Evolutionary conservation across 2,888 invertebrate genomes (phyloP).

Genomic region (Epicampocera succincta): DNA sequence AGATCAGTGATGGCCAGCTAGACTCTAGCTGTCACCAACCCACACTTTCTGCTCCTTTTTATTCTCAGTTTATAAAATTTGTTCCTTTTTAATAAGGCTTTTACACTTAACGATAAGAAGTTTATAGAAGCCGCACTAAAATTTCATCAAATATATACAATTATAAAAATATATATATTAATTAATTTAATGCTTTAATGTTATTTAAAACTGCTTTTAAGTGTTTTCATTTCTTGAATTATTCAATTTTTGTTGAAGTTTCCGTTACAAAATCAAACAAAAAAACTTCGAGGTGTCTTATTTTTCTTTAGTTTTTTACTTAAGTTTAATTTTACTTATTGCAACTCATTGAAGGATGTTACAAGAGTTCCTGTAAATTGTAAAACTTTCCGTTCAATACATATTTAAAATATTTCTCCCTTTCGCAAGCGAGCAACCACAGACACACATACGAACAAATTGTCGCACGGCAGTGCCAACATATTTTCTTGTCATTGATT

Average conservation of each 20-base stretch:
- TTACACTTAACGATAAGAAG: no score
- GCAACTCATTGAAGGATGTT: slow-evolving; percentile 26
- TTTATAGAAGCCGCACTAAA: no score
- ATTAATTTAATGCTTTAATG: no score
- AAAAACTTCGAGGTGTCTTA: slow-evolving; percentile 41
- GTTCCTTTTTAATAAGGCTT: no score
- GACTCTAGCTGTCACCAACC: no score
- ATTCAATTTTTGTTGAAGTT: slow-evolving; percentile 43
- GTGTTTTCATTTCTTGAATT: slow-evolving; percentile 33
- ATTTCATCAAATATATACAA: no score
- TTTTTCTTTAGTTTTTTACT: slow-evolving; percentile 22
- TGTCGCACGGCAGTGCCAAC: slow-evolving; percentile 4
- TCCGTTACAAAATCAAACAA: slow-evolving; percentile 33
- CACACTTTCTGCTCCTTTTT: no score
- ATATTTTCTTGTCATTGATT: slow-evolving; percentile 69
- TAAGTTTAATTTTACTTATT: slow-evolving; percentile 1
- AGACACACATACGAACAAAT: background rate
- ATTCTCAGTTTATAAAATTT: no score
- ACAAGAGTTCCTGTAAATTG: slow-evolving; percentile 40
- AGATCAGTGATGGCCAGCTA: no score
- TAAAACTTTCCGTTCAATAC: slow-evolving; percentile 37
- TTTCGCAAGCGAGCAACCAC: background rate
- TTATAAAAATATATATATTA: no score
- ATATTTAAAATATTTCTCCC: slow-evolving; percentile 14
- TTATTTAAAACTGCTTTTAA: background rate